Percentiles rank a stretch among this genome's conserved stretches.
phyloP scores from a whole-genome alignment of 2,888 invertebrate genomes.

The Synanthedon vespiformis region DNA sequence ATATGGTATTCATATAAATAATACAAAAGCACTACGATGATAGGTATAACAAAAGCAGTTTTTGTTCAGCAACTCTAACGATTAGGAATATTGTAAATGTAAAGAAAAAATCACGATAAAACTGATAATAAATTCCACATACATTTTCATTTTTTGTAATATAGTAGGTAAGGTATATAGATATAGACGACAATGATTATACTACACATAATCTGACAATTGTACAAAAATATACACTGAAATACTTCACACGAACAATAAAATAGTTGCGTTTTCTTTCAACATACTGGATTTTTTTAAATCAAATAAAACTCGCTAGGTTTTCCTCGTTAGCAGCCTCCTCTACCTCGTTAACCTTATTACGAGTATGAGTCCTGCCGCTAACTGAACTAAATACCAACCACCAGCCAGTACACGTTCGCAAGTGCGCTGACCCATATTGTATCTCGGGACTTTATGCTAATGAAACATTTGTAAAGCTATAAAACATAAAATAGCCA shows the following conservation, averaged over 20 bases:
- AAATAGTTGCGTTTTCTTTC: neutral
- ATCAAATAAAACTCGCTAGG: slow-evolving; percentile 38
- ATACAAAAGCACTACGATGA: no score
- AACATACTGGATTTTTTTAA: slow-evolving; percentile 16
- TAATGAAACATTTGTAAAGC: neutral
- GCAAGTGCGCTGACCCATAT: slow-evolving; percentile 20
- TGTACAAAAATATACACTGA: neutral
- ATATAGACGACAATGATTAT: slow-evolving; percentile 1
- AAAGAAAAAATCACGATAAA: no score
- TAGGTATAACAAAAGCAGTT: no score
- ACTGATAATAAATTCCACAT: no score
- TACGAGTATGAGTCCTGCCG: slow-evolving; percentile 35
- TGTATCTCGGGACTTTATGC: slow-evolving; percentile 9
- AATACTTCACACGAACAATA: neutral
- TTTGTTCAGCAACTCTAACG: no score
- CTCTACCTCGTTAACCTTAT: slow-evolving; percentile 56
- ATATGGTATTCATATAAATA: no score
- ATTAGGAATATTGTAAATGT: no score
- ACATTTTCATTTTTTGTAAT: no score
- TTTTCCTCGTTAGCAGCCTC: slow-evolving; percentile 40
- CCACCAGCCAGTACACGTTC: slow-evolving; percentile 10
- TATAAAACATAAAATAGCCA: slow-evolving; percentile 6
- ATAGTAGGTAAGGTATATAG: no score
- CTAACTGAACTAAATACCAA: slow-evolving; percentile 8
- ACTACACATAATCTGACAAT: slow-evolving; percentile 1